A percentile compares a stretch with the other conserved stretches of the same genome.
phyloP scores from a whole-genome alignment of 2,888 invertebrate species.

The Pachydiplax longipennis region DNA sequence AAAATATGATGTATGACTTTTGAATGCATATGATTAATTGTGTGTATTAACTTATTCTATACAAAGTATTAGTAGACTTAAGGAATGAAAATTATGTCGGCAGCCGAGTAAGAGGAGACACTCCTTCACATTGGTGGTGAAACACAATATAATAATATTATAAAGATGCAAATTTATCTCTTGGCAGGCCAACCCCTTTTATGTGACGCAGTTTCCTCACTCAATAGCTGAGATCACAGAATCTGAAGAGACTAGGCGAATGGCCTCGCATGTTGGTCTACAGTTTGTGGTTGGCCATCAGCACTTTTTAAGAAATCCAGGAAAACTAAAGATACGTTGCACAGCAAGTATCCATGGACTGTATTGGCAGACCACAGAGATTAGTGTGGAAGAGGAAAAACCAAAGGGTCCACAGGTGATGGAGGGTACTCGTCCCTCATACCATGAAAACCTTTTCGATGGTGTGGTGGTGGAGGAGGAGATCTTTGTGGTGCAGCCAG shows the following conservation, averaged over 20 bases:
- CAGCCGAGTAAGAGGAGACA: too few relatives aligned
- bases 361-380: conserved; percentile 73
- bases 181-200: not conserved
- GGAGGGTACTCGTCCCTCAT: not conserved
- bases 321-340: conserved; percentile 67
- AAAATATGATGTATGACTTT: too few relatives aligned
- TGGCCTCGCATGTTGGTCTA: conserved; percentile 62
- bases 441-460: not conserved
- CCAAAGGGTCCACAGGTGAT: conserved; percentile 47
- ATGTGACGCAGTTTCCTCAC: not conserved
- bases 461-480: not conserved
- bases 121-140: too few relatives aligned
- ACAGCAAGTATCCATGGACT: conserved; percentile 71
- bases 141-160: too few relatives aligned
- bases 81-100: too few relatives aligned
- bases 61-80: too few relatives aligned
- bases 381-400: conserved; percentile 69
- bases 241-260: not conserved
- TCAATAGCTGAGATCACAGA: not conserved
- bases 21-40: too few relatives aligned
- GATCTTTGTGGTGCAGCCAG: too few relatives aligned
- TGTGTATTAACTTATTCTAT: too few relatives aligned
- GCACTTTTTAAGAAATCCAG: conserved; percentile 64
- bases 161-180: too few relatives aligned
- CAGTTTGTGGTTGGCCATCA: conserved; percentile 63